These are phyloP conservation scores for Diarsia rubi DNA, from an alignment of 2,888 invertebrate genomes.

Conservation along the genomic window DNA sequence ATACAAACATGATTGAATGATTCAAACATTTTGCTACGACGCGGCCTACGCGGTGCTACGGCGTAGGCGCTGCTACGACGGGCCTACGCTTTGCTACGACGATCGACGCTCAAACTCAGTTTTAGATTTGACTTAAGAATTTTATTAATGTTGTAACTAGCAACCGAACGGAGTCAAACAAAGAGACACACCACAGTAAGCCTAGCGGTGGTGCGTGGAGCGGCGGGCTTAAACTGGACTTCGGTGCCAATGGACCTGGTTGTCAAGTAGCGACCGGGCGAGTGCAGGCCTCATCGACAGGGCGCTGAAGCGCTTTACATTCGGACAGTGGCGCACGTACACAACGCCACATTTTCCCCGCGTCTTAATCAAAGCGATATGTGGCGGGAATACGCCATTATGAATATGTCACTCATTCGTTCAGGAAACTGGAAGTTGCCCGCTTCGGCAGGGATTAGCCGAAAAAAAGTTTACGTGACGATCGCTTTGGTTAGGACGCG, in stretches of 20 bases:
- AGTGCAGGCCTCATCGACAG: constrained; percentile 68
- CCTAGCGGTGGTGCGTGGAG: constrained; percentile 87
- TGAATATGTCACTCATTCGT: neutral
- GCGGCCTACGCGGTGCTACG: constrained; percentile 35
- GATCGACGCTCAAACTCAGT: constrained; percentile 49
- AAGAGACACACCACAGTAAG: constrained; percentile 86
- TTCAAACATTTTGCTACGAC: constrained; percentile 21
- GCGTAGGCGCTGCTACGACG: constrained; percentile 36
- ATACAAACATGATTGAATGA: constrained; percentile 39
- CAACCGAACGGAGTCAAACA: constrained; percentile 70
- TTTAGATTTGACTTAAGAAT: constrained; percentile 22
- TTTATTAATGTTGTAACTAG: constrained; percentile 55
- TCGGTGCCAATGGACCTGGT: constrained; percentile 73
- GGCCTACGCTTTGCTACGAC: constrained; percentile 37
- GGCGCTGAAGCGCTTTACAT: constrained; percentile 65
- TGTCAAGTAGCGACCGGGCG: constrained; percentile 68
- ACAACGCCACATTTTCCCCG: constrained; percentile 70
- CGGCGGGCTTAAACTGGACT: constrained; percentile 79
- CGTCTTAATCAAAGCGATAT: constrained; percentile 10
- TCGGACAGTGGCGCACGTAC: constrained; percentile 72
- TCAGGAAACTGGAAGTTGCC: neutral
- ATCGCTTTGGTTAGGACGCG: constrained; percentile 5
- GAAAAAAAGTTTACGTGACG: neutral
- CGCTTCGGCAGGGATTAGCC: neutral
- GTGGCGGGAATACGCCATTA: neutral